Base-by-base conservation (phyloP, 2,797 vertebrate genomes). In the Enoplosus armatus region DNA sequence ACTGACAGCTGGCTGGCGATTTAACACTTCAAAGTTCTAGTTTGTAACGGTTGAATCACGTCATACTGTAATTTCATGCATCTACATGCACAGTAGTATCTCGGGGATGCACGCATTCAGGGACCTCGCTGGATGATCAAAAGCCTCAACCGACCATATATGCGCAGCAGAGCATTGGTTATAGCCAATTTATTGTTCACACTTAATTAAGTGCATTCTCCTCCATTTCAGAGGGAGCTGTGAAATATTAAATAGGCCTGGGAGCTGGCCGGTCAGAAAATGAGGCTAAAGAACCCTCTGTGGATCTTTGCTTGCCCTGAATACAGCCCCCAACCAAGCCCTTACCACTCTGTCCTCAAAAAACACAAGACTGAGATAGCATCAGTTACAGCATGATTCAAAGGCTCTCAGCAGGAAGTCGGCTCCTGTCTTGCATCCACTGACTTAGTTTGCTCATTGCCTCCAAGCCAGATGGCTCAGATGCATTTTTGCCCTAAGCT, bases 161-260 rank as follows among this genome's bases (percentile, higher is more conserved):
- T 61, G 72, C 20, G 8, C 61, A 65, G 72, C 37, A n/a, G 68
- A 79, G 77, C 86, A 85, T 90, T 66, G 85, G 88, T 87, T 90
- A 86, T 85, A 79, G 88, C 61, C 87, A 89, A 86, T 92, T 83
- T 92, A 86, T 89, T 90, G 92, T 90, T 91, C 92, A 90, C 85
- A 80, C 86, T 83, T 90, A 89, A 92, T 92, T 90, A 91, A 84
- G 84, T 81, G 84, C 77, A 77, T 90, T 85, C 84, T 86, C 74
- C 70, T 65, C 72, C 79, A 37, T 87, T 91, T 90, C 84, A 76
- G 81, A 81, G 80, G 78, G 83, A 74, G 72, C 82, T 73, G 80
- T 92, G 89, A 91, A 92, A 90, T 88, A 91, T 87, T 92, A 91
- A 92, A 86, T 70, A 90, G 89, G 83, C 81, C 81, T 82, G 82